phyloP scores from a whole-genome alignment of 2,888 invertebrate genomes.

The Craniophora ligustri region DNA sequence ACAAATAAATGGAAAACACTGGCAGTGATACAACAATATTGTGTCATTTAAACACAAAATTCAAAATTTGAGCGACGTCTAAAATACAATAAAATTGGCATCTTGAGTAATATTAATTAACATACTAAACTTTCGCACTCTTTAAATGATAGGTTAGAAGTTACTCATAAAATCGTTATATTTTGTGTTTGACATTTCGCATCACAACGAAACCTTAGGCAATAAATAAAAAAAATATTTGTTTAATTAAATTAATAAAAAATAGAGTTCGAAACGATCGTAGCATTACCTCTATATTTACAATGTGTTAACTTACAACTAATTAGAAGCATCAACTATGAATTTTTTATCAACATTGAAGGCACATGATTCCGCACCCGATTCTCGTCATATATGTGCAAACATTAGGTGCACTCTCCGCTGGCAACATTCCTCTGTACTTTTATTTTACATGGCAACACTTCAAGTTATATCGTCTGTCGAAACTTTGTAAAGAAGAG shows the following conservation, averaged over 20 bases:
- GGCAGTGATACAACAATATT: constrained; percentile 58
- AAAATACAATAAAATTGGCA: constrained; percentile 31
- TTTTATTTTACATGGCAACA: constrained; percentile 62
- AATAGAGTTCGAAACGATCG: constrained; percentile 81
- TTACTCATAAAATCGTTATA: constrained; percentile 33
- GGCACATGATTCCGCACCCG: constrained; percentile 89
- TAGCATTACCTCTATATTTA: constrained; percentile 84
- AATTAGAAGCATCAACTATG: constrained; percentile 88
- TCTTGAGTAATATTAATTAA: constrained; percentile 10
- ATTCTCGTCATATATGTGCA: constrained; percentile 76
- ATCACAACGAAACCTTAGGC: constrained; percentile 69
- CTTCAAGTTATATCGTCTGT: constrained; percentile 51
- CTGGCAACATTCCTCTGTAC: constrained; percentile 69
- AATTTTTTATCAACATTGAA: constrained; percentile 86
- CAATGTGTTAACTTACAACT: constrained; percentile 82
- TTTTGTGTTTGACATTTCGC: constrained; percentile 49
- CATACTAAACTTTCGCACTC: constrained; percentile 1
- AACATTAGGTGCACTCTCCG: constrained; percentile 74
- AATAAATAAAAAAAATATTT: constrained; percentile 80
- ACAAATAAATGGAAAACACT: constrained; percentile 56
- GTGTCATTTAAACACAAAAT: constrained; percentile 32
- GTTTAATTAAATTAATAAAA: constrained; percentile 83
- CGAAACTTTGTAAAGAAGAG: constrained; percentile 49
- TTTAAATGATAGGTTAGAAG: no score
- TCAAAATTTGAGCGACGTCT: constrained; percentile 38